Evolutionary conservation across 1,140 invertebrate genomes (phyloP).

Genomic region (Ylistrum balloti): DNA sequence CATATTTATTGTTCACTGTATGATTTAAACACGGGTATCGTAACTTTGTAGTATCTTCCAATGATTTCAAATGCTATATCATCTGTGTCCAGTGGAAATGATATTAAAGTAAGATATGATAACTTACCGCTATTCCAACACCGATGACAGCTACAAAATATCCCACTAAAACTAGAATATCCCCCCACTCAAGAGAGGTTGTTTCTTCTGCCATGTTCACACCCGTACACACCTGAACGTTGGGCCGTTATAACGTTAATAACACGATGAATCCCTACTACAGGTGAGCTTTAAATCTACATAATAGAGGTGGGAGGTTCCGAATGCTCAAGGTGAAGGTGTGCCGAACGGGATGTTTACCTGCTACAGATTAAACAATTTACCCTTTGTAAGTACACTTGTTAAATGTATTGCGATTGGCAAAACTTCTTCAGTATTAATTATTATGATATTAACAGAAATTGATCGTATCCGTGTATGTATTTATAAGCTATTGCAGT

Average conservation of each 20-base stretch:
- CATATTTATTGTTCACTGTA: too few relatives aligned
- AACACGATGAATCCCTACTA: not conserved
- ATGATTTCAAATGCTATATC: too few relatives aligned
- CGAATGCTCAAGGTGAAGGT: not conserved
- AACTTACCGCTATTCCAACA: slow-evolving; percentile 80
- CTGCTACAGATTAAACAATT: not conserved
- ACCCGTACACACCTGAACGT: not conserved
- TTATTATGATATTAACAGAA: too few relatives aligned
- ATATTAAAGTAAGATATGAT: too few relatives aligned
- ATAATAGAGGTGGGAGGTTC: slow-evolving; percentile 8
- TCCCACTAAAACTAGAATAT: slow-evolving; percentile 77
- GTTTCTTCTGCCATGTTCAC: not conserved
- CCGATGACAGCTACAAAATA: slow-evolving; percentile 80
- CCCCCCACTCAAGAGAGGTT: slow-evolving; percentile 75
- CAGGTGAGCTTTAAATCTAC: slow-evolving; percentile 14
- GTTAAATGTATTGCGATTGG: too few relatives aligned
- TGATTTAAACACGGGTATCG: too few relatives aligned
- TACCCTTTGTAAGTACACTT: too few relatives aligned
- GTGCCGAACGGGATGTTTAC: slow-evolving; percentile 1
- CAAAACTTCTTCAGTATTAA: too few relatives aligned
- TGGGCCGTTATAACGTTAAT: not conserved
- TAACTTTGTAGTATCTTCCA: too few relatives aligned
- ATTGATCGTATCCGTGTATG: too few relatives aligned
- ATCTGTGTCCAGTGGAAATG: too few relatives aligned
- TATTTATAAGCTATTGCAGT: too few relatives aligned